phyloP scores from a whole-genome alignment of 2,888 invertebrate species.

The Girardia tigrina region DNA sequence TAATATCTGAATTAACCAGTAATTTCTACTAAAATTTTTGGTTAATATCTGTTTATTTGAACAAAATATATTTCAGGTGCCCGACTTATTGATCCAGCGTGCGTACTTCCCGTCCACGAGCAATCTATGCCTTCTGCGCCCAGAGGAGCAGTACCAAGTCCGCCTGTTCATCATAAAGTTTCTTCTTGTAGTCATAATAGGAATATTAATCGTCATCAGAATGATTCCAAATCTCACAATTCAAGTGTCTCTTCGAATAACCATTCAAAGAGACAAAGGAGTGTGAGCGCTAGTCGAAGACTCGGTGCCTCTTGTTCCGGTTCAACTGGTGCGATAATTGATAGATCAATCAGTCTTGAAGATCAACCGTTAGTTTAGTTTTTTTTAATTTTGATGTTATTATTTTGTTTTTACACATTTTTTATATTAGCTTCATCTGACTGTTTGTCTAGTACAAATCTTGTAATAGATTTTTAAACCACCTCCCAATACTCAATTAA shows the following conservation, averaged over 20 bases:
- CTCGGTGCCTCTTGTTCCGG: background rate
- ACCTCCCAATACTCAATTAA: too few species aligned
- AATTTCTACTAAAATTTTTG: too few species aligned
- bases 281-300: background rate
- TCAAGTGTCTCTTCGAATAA: background rate
- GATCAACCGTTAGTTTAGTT: conserved; percentile 12
- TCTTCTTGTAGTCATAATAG: background rate
- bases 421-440: too few species aligned
- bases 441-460: too few species aligned
- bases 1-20: conserved; percentile 29
- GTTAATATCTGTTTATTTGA: too few species aligned
- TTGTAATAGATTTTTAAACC: too few species aligned
- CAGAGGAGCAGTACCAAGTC: background rate
- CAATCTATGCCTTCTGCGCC: background rate
- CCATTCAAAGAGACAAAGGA: background rate
- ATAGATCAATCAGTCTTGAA: background rate
- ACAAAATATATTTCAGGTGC: conserved; percentile 25
- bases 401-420: too few species aligned
- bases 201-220: background rate
- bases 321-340: background rate
- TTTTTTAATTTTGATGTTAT: background rate
- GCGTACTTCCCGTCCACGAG: background rate
- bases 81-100: conserved; percentile 25
- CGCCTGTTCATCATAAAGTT: background rate
- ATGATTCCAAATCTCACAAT: background rate